phyloP scores from a whole-genome alignment of 1,140 invertebrate species.

The Platyscapa corneri region DNA sequence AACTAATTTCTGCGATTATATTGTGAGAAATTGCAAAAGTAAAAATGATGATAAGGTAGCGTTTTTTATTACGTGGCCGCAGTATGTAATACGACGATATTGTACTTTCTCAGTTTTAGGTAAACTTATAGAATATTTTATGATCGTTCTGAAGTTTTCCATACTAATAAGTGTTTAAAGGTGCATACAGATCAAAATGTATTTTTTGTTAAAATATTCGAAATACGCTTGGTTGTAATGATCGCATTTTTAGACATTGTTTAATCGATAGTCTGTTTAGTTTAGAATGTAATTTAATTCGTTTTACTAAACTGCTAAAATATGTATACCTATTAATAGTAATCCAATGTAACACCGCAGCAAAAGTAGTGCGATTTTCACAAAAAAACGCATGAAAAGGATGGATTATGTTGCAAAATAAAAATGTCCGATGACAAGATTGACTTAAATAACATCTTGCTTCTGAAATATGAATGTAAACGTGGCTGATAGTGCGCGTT shows the following conservation, averaged over 20 bases:
- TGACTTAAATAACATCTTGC: too few species aligned
- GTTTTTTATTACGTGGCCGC: not conserved
- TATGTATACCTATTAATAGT: too few species aligned
- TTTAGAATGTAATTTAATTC: not conserved
- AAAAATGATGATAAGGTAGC: not conserved
- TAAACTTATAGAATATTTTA: not conserved
- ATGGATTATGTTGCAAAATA: too few species aligned
- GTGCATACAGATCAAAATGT: too few species aligned
- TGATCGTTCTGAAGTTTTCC: not conserved
- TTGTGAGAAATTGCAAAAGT: not conserved
- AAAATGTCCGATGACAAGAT: too few species aligned
- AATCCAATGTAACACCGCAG: too few species aligned
- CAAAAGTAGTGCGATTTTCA: too few species aligned
- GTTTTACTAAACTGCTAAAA: too few species aligned
- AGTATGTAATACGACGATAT: conserved; percentile 9
- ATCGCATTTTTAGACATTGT: not conserved
- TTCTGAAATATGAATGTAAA: too few species aligned
- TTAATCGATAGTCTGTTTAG: not conserved
- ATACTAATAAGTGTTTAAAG: not conserved
- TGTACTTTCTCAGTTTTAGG: not conserved
- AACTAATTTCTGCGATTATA: not conserved
- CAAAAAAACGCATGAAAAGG: too few species aligned
- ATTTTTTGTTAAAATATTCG: too few species aligned
- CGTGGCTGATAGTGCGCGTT: too few species aligned
- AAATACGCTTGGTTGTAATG: not conserved